These are phyloP conservation scores for Mormyrus lacerda DNA, from an alignment of 2,113 vertebrate genomes.

Conservation along the genomic window DNA sequence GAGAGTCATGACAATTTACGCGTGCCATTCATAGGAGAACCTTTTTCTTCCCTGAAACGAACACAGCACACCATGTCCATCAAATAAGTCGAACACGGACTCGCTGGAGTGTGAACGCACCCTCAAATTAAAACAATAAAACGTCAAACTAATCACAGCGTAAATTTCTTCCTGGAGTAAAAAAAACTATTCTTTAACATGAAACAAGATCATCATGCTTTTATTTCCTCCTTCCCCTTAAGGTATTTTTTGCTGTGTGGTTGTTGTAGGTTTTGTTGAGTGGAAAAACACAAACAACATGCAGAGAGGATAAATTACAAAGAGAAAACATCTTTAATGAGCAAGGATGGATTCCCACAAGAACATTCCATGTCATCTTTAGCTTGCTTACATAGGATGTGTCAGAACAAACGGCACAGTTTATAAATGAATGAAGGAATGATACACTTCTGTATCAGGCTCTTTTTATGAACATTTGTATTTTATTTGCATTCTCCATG, in stretches of 20 bases:
- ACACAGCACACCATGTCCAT: not conserved
- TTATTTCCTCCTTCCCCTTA: constrained; percentile 43
- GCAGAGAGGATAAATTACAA: constrained; percentile 10
- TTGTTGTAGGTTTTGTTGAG: constrained; percentile 76
- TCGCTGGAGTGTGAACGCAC: not conserved
- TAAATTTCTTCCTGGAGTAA: not conserved
- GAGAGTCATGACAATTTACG: constrained; percentile 78
- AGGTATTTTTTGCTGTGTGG: constrained; percentile 69
- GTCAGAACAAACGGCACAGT: constrained; percentile 94
- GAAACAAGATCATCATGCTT: constrained; percentile 60
- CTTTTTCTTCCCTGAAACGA: constrained; percentile 34
- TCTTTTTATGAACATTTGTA: not conserved
- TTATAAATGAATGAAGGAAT: constrained; percentile 73
- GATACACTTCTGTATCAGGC: not conserved
- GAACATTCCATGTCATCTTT: constrained; percentile 97
- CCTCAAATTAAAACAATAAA: not conserved
- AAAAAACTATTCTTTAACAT: constrained; percentile 55
- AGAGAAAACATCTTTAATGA: constrained; percentile 31
- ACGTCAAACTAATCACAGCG: not conserved
- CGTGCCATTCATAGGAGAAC: not conserved
- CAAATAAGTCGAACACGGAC: constrained; percentile 25
- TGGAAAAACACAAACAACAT: constrained; percentile 35
- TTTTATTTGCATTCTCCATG: not conserved
- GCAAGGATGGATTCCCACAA: constrained; percentile 82
- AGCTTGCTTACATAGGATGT: constrained; percentile 61